A percentile compares a stretch with the other conserved stretches of the same genome.
These are phyloP conservation scores for Cancer borealis DNA, from an alignment of 2,888 invertebrate species.

Conservation along the genomic window DNA sequence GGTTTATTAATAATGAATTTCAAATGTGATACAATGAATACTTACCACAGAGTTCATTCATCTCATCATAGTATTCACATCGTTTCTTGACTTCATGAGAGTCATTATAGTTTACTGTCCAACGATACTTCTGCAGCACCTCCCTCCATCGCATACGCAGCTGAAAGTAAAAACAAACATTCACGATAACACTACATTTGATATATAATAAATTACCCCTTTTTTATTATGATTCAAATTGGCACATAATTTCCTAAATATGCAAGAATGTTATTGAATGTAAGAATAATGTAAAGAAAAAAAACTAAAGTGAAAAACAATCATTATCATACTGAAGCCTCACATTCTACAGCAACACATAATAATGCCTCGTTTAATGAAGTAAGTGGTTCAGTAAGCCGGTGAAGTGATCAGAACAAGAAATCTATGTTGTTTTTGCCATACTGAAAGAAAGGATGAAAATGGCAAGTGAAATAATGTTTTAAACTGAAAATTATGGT, in stretches of 20 bases:
- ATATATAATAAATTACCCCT: neutral
- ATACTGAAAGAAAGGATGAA: too few relatives aligned
- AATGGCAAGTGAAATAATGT: neutral
- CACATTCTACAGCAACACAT: too few relatives aligned
- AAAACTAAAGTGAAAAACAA: too few relatives aligned
- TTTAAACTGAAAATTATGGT: neutral
- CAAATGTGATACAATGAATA: neutral
- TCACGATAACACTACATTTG: neutral
- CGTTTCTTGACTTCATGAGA: constrained; percentile 66
- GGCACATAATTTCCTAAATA: too few relatives aligned
- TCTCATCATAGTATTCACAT: constrained; percentile 74
- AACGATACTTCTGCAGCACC: constrained; percentile 72
- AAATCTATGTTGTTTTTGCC: too few relatives aligned
- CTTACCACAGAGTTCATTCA: constrained; percentile 74
- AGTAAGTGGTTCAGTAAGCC: neutral
- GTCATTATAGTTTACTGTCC: constrained; percentile 74
- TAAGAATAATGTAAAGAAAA: too few relatives aligned
- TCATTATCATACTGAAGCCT: too few relatives aligned
- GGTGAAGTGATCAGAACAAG: neutral
- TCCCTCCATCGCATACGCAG: constrained; percentile 74
- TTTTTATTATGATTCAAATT: neutral
- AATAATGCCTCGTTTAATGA: too few relatives aligned
- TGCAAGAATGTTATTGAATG: too few relatives aligned
- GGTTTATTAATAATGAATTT: neutral
- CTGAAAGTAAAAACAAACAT: constrained; percentile 23